Evolutionary conservation across 2,888 invertebrate genomes (phyloP), one percentile per base, ranked within the genome.

Genomic region (Catocala sponsa): DNA sequence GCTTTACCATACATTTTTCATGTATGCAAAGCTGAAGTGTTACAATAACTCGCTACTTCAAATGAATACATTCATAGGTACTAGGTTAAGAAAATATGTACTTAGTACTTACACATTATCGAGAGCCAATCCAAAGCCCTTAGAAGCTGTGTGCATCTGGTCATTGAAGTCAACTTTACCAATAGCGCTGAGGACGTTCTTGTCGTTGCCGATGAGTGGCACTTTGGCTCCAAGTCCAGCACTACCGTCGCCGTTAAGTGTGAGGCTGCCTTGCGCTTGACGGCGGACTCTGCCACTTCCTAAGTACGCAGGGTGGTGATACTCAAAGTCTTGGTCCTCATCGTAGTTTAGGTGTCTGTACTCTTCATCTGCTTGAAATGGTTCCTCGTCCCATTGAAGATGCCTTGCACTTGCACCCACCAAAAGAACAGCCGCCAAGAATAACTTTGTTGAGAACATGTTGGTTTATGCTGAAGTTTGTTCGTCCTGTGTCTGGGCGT

Each of bases 121-220:
- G 33, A 72, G 43, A 9, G 58, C 51, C 12, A 72, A 15, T 6
- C 76, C 72, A 1, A 60, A 0, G 2, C 68, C 68, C n/a, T 42
- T 64, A 1, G 58, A 59, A 0, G 48, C 41, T n/a, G 38, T 11
- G 5, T 61, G 15, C 47, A 75, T 9, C 4, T 67, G 15, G n/a
- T 46, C 25, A 6, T 59, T 55, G 0, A 75, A 12, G 4, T 32
- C 47, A 0, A 66, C 0, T 43, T 56, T 51, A 0, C 73, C 69
- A 1, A 74, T 6, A 5, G 62, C 69, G 9, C 81, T 80, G 0
- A 76, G 33, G 7, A 59, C 15, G 49, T 76, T 76, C 6, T 12
- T 69, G 11, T 76, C 76, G 35, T 59, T 74, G 4, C 69, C 63
- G 32, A 56, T 55, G 2, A 79, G 38, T 0, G 79, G 74, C 0